Percentiles rank a stretch among this genome's conserved stretches.
Conservation (phyloP, 2,888 invertebrate species). For the Liposcelis brunnea region DNA sequence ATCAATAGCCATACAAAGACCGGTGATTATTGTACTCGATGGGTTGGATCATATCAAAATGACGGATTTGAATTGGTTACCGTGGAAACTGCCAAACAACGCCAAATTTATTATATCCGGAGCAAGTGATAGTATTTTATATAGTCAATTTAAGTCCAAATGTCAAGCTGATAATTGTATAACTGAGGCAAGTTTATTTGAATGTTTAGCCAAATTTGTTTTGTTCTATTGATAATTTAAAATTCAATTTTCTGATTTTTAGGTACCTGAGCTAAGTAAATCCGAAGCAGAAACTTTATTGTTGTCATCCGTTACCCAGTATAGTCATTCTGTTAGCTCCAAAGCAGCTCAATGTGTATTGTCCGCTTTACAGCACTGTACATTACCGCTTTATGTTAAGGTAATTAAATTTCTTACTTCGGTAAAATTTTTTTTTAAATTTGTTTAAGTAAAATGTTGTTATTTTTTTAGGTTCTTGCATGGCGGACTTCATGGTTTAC, state of each 20-base stretch:
- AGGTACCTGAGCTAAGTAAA: constrained; percentile 33
- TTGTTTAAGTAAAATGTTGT: background rate
- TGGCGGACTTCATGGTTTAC: constrained; percentile 44
- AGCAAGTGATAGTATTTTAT: constrained; percentile 35
- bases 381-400: constrained; percentile 51
- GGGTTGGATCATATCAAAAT: constrained; percentile 50
- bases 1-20: constrained; percentile 36
- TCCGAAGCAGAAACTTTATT: constrained; percentile 34
- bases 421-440: background rate
- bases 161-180: constrained; percentile 16
- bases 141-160: constrained; percentile 23
- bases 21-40: constrained; percentile 56
- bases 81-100: constrained; percentile 49
- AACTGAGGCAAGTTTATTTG: constrained; percentile 12
- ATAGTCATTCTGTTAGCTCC: constrained; percentile 41
- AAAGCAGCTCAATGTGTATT: constrained; percentile 37
- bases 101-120: constrained; percentile 61
- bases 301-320: constrained; percentile 36
- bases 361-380: constrained; percentile 43
- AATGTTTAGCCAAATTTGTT: too few relatives aligned
- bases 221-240: too few relatives aligned
- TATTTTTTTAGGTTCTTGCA: constrained; percentile 31
- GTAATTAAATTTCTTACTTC: constrained; percentile 23
- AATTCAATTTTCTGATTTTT: constrained; percentile 16
- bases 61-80: constrained; percentile 56